phyloP scores from a whole-genome alignment of 2,113 vertebrate genomes.

The Mesitornis unicolor region DNA sequence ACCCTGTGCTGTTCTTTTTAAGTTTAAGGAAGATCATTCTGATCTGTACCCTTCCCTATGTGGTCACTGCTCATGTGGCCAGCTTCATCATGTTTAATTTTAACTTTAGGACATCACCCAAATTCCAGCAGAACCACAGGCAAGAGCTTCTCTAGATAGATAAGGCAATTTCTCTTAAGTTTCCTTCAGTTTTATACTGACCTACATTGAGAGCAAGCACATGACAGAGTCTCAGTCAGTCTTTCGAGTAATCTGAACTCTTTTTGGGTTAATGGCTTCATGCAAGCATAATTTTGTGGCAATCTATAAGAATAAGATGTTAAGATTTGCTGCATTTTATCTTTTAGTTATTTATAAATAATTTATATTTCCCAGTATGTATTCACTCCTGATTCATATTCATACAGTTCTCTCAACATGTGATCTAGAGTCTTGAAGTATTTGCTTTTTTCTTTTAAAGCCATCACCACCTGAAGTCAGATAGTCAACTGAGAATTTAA shows the following conservation, averaged over 20 bases:
- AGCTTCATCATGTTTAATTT: background rate
- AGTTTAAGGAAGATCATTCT: background rate
- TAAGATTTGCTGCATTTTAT: background rate
- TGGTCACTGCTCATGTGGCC: background rate
- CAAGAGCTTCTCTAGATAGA: background rate
- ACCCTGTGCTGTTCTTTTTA: background rate
- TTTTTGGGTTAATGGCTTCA: background rate
- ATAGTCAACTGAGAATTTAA: background rate
- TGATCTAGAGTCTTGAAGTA: background rate
- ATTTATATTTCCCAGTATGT: background rate
- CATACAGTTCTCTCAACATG: background rate
- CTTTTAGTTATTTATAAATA: conserved; percentile 17
- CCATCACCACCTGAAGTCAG: background rate
- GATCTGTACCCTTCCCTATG: background rate
- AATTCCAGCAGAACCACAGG: background rate
- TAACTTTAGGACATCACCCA: background rate
- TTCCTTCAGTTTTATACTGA: background rate
- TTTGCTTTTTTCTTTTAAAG: background rate
- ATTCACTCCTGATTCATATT: background rate
- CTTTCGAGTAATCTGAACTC: background rate
- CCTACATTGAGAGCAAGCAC: background rate
- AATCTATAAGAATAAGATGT: background rate
- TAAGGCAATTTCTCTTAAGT: background rate
- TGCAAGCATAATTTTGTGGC: background rate
- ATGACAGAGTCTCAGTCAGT: background rate